Conservation (phyloP, 1,140 invertebrate genomes). For the Trichonephila clavata region DNA sequence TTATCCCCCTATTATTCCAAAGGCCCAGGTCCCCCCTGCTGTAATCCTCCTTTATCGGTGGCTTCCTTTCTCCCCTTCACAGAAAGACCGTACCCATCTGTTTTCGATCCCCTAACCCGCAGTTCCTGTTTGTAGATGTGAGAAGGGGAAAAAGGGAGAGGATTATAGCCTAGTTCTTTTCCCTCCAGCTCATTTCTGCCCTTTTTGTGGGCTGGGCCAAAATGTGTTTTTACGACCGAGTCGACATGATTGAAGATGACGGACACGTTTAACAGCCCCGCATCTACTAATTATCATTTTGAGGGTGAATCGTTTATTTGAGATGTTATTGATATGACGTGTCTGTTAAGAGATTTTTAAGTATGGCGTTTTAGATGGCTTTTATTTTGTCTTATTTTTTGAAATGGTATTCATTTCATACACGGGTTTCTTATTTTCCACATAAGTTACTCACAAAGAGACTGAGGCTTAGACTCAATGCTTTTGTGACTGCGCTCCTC, state of each 20-base stretch:
- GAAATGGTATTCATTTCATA: too few relatives aligned
- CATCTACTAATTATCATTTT: background rate
- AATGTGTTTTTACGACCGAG: constrained; percentile 38
- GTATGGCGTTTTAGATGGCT: background rate
- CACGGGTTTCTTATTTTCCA: too few relatives aligned
- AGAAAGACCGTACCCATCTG: constrained; percentile 43
- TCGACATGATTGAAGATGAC: constrained; percentile 45
- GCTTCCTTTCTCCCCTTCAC: background rate
- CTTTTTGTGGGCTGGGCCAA: constrained; percentile 21
- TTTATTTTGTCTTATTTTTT: background rate
- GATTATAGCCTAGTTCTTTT: background rate
- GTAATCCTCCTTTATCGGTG: constrained; percentile 32
- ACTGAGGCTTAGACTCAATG: too few relatives aligned
- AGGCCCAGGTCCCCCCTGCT: background rate
- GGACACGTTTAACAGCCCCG: constrained; percentile 36
- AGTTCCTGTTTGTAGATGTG: constrained; percentile 50
- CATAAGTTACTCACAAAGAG: too few relatives aligned
- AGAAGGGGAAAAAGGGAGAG: background rate
- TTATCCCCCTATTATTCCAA: constrained; percentile 55
- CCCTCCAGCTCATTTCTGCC: constrained; percentile 31
- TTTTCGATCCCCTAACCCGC: constrained; percentile 30
- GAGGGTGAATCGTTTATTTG: background rate
- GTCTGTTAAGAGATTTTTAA: background rate
- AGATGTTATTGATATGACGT: constrained; percentile 22
- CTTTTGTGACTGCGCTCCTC: too few relatives aligned